These are phyloP conservation scores for Aporophyla nigra DNA, from an alignment of 2,888 invertebrate species.

Conservation along the genomic window DNA sequence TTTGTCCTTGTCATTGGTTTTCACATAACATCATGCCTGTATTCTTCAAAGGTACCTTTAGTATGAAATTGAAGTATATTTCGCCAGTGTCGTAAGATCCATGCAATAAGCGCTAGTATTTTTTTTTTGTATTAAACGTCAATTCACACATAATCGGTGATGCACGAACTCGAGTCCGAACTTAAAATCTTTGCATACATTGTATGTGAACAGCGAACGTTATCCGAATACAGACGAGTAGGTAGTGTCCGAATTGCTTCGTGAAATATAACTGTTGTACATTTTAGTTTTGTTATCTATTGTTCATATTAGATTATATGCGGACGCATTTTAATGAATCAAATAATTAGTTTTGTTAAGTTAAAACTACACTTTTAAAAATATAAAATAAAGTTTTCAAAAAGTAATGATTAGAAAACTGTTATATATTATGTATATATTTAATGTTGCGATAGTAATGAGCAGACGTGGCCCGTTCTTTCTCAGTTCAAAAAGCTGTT, in stretches of 20 bases:
- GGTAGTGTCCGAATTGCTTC: neutral
- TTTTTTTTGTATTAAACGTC: no score
- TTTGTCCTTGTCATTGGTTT: no score
- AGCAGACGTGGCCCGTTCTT: no score
- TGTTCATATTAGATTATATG: neutral
- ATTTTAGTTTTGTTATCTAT: slow-evolving; percentile 1
- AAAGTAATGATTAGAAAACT: no score
- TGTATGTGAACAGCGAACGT: slow-evolving; percentile 26
- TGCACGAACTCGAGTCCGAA: neutral
- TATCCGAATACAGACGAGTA: slow-evolving; percentile 13
- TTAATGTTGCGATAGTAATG: no score
- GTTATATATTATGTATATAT: no score
- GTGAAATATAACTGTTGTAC: neutral
- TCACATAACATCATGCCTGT: neutral
- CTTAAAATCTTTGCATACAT: slow-evolving; percentile 27
- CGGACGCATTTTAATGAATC: neutral
- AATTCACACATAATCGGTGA: slow-evolving; percentile 24
- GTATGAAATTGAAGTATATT: neutral
- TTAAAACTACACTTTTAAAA: no score
- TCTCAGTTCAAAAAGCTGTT: neutral
- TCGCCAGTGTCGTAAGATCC: no score
- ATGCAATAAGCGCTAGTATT: no score
- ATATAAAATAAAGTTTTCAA: no score
- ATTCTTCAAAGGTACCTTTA: neutral
- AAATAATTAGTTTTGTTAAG: no score